Evolutionary conservation across 1,140 invertebrate species (phyloP).

Genomic region (Nasonia giraulti): DNA sequence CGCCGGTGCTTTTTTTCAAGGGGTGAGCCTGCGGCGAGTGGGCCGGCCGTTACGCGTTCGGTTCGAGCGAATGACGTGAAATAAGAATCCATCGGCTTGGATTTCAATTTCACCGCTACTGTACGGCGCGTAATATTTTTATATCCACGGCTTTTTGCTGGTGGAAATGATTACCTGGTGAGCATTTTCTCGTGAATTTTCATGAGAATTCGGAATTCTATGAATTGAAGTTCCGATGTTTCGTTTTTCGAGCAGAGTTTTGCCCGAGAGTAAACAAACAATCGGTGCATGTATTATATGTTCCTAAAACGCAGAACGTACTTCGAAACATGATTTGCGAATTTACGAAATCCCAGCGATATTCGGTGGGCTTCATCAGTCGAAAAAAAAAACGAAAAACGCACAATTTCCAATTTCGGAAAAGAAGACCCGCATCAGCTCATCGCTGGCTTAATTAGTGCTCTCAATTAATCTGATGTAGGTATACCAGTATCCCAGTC

Average conservation of each 20-base stretch:
- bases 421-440: not conserved
- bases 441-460: conserved; percentile 60
- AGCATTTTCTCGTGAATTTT: no score
- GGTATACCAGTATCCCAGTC: no score
- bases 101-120: not conserved
- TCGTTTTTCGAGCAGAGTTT: no score
- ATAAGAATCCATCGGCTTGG: conserved; percentile 26
- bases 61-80: not conserved
- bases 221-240: no score
- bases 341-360: no score
- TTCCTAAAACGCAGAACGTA: no score
- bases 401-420: not conserved
- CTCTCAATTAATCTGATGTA: conserved; percentile 58
- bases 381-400: not conserved
- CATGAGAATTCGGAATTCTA: no score
- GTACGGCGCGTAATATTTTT: not conserved
- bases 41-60: not conserved
- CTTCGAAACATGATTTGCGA: no score
- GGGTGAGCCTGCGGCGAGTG: not conserved
- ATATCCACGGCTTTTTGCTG: not conserved
- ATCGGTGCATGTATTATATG: no score
- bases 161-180: not conserved
- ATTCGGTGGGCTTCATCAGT: no score
- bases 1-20: not conserved
- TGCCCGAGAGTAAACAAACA: no score